Evolutionary conservation across 2,113 vertebrate genomes (phyloP).

Genomic region (Laticauda laticaudata): DNA sequence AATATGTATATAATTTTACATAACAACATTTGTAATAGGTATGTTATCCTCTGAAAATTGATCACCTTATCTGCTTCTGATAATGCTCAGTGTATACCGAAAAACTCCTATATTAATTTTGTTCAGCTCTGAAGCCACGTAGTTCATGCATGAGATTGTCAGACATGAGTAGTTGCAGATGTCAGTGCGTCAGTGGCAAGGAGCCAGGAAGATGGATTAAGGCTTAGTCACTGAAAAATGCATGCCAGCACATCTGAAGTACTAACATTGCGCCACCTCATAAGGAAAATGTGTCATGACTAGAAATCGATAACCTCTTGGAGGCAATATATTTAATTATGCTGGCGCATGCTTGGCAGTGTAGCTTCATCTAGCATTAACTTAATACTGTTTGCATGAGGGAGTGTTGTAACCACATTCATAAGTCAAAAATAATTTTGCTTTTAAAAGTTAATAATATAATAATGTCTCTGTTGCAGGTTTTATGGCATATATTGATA

Average conservation of each 20-base stretch:
- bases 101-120: slow-evolving; percentile 66
- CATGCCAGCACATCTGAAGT: slow-evolving; percentile 65
- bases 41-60: slow-evolving; percentile 55
- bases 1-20: slow-evolving; percentile 31
- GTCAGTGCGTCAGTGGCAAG: slow-evolving; percentile 69
- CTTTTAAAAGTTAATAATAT: slow-evolving; percentile 73
- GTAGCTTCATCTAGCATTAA: slow-evolving; percentile 68
- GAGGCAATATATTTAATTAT: slow-evolving; percentile 73
- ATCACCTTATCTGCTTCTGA: slow-evolving; percentile 67
- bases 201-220: slow-evolving; percentile 71
- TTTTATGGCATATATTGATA: slow-evolving; percentile 63
- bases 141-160: slow-evolving; percentile 71
- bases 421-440: slow-evolving; percentile 71
- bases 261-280: slow-evolving; percentile 59
- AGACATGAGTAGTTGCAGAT: slow-evolving; percentile 78
- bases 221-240: slow-evolving; percentile 70
- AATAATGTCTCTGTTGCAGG: slow-evolving; percentile 62
- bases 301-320: slow-evolving; percentile 75
- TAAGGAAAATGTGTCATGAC: slow-evolving; percentile 65
- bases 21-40: slow-evolving; percentile 52
- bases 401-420: slow-evolving; percentile 64
- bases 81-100: slow-evolving; percentile 64
- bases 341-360: slow-evolving; percentile 65
- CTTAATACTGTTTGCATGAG: slow-evolving; percentile 77
- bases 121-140: slow-evolving; percentile 74